Evolutionary conservation across 1,140 invertebrate species (phyloP).

Genomic region (Hylaeus volcanicus): DNA sequence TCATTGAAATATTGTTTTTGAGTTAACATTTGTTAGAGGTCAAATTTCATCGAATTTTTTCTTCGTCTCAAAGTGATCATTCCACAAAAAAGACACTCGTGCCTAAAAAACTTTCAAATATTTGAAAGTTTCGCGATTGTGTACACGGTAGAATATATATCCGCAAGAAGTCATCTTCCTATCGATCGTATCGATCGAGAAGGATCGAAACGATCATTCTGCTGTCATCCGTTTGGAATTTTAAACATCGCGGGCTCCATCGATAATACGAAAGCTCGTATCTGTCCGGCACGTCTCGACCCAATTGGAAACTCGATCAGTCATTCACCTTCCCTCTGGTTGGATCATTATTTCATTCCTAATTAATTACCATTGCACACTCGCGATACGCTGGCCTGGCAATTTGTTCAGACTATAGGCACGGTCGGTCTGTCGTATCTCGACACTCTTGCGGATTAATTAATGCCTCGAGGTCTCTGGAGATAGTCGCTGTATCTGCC

Average conservation of each 20-base stretch:
- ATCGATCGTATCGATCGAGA: neutral
- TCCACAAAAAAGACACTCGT: too few species aligned
- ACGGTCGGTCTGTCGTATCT: constrained; percentile 3
- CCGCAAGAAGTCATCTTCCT: neutral
- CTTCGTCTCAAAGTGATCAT: too few species aligned
- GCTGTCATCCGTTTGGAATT: neutral
- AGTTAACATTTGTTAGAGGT: too few species aligned
- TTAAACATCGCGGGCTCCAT: constrained; percentile 5
- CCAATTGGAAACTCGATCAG: constrained; percentile 41
- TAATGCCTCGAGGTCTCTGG: constrained; percentile 37
- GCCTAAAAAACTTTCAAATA: too few species aligned
- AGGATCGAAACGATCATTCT: neutral
- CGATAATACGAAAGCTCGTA: constrained; percentile 5
- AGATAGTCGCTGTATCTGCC: constrained; percentile 32
- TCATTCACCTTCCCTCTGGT: constrained; percentile 22
- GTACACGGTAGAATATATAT: too few species aligned
- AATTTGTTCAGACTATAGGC: constrained; percentile 34
- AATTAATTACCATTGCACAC: constrained; percentile 48
- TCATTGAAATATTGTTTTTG: too few species aligned
- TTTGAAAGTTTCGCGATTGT: neutral
- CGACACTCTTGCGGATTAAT: constrained; percentile 43
- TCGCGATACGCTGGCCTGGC: constrained; percentile 5
- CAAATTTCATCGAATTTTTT: too few species aligned
- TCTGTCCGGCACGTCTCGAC: neutral
- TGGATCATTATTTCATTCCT: constrained; percentile 42